Base-by-base conservation (phyloP, 2,888 invertebrate species). In the Aquatica leii region DNA sequence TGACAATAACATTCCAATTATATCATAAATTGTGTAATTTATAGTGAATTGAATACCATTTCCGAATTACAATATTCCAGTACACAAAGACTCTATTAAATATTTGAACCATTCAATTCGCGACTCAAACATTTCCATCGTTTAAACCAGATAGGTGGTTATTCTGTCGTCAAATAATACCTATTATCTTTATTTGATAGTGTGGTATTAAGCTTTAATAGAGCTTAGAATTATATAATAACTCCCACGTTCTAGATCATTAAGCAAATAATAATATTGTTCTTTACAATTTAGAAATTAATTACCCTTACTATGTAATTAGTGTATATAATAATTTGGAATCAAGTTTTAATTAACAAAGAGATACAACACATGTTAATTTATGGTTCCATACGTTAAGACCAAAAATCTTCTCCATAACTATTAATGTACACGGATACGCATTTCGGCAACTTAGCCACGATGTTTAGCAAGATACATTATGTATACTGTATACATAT, bases 91-190 rank as follows among this genome's bases (percentile, higher is more conserved):
- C 9, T 31, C 31, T 6, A 31, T 31, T 31, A 9, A 31, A 31
- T 31, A 31, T n/a, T n/a, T n/a, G n/a, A n/a, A n/a, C n/a, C n/a
- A n/a, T n/a, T n/a, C n/a, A n/a, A n/a, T n/a, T n/a, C n/a, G n/a
- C n/a, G n/a, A n/a, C 31, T 4, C n/a, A 54, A 43, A 54, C 41
- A 54, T 54, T 41, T 43, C 54, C 31, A 6, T 4, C 31, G 31
- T 31, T 6, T 6, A 31, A n/a, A n/a, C n/a, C n/a, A 41, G 54
- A 54, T 54, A 43, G 54, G 41, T 43, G 54, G 40, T 41, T 15
- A 43, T 43, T 41, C 41, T 54, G 41, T 21, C 53, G 40, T 53
- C 41, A 54, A 54, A 54, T 54, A 54, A 43, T 41, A 21, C 43
- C 54, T 24, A 40, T 54, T 54, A 40, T 43, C 54, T 41, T 24